Conservation (phyloP, 2,113 vertebrate genomes). For the Prochilodus magdalenae region DNA sequence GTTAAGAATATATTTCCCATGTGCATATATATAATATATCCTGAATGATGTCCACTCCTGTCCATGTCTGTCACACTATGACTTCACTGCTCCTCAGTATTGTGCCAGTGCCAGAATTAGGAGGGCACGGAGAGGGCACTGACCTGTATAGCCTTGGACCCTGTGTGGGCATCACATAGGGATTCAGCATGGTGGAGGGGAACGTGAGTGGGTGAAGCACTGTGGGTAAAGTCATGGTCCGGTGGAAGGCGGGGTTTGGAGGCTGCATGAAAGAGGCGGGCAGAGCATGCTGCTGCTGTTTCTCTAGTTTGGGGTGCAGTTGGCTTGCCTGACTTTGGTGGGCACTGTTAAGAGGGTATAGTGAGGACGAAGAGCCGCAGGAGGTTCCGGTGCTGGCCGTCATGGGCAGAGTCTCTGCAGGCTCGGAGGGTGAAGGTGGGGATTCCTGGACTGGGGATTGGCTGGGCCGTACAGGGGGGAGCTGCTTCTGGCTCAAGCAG, state of each 20-base stretch:
- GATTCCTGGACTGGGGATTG: background rate
- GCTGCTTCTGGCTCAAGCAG: constrained; percentile 3
- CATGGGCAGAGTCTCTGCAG: background rate
- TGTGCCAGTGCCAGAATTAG: background rate
- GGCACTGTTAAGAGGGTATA: background rate
- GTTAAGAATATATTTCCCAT: too few relatives aligned
- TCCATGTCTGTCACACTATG: background rate
- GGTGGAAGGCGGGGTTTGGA: background rate
- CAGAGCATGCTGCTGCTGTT: background rate
- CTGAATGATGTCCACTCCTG: background rate
- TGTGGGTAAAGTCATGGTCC: background rate
- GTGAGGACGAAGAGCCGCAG: constrained; percentile 22
- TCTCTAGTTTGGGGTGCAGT: background rate
- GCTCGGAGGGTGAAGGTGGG: background rate
- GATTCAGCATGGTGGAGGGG: background rate
- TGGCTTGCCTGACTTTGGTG: background rate
- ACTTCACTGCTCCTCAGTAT: background rate
- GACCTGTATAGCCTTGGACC: background rate
- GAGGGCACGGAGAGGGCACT: constrained; percentile 6
- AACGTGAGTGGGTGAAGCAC: background rate
- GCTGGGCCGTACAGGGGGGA: background rate
- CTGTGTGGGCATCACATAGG: background rate
- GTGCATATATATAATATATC: too few relatives aligned
- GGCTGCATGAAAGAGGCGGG: background rate
- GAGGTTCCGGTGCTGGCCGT: constrained; percentile 15